Conservation (phyloP, 2,888 invertebrate genomes). For the Griposia aprilina region DNA sequence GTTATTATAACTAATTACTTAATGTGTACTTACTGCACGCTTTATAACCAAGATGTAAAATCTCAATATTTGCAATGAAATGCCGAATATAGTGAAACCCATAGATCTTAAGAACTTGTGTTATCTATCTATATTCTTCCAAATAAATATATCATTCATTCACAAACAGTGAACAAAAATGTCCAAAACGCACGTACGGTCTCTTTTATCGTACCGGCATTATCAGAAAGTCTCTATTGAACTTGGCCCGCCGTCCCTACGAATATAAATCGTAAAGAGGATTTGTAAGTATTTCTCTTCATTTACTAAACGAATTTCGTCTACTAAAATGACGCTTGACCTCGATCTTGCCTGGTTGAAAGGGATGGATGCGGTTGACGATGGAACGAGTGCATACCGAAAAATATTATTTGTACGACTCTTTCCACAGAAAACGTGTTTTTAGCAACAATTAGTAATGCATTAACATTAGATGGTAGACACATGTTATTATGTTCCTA, state of each 20-base stretch:
- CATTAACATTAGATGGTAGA: not conserved
- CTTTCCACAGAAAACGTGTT: not conserved
- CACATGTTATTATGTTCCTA: not conserved
- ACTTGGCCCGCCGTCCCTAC: not conserved
- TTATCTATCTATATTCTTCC: no score
- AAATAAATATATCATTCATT: no score
- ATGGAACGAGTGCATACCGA: not conserved
- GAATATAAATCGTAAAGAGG: not conserved
- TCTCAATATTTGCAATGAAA: no score
- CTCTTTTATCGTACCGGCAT: not conserved
- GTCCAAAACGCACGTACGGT: not conserved
- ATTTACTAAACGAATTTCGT: not conserved
- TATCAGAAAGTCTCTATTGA: conserved; percentile 8
- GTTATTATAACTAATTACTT: no score
- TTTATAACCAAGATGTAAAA: no score
- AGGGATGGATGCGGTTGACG: not conserved
- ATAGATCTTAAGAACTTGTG: no score
- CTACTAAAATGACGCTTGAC: not conserved
- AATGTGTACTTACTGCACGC: no score
- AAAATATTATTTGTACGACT: not conserved
- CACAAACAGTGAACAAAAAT: not conserved
- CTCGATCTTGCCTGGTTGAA: not conserved
- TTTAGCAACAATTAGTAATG: not conserved
- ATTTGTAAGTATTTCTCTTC: conserved; percentile 15
- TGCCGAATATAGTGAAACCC: no score